Conservation (phyloP, 2,888 invertebrate species). For the Tupiocoris notatus region DNA sequence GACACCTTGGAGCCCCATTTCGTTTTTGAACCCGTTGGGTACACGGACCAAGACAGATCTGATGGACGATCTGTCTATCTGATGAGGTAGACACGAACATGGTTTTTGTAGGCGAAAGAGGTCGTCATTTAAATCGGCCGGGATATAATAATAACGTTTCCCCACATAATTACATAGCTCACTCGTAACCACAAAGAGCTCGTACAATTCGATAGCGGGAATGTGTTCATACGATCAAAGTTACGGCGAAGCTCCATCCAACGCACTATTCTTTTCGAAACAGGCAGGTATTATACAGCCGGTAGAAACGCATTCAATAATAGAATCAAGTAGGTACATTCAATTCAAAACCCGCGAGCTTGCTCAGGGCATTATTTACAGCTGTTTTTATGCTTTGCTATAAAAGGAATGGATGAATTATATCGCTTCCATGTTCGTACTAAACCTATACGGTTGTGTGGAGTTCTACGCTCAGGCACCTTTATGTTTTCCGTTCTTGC, state of each 20-base stretch:
- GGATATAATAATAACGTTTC: constrained; percentile 32
- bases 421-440: no score
- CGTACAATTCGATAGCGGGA: neutral
- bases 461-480: no score
- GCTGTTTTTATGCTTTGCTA: no score
- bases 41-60: neutral
- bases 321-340: no score
- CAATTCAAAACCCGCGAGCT: no score
- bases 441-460: no score
- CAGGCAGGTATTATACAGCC: no score
- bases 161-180: neutral
- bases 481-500: no score
- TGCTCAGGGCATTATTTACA: no score
- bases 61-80: constrained; percentile 30
- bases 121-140: constrained; percentile 28
- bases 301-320: no score
- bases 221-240: neutral
- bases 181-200: neutral
- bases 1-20: neutral
- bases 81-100: constrained; percentile 39
- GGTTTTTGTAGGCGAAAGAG: constrained; percentile 30
- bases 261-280: neutral
- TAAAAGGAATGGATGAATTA: no score
- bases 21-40: neutral
- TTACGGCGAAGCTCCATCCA: neutral